Evolutionary conservation across 2,888 invertebrate genomes (phyloP).

Genomic region (Embidobia sp.): DNA sequence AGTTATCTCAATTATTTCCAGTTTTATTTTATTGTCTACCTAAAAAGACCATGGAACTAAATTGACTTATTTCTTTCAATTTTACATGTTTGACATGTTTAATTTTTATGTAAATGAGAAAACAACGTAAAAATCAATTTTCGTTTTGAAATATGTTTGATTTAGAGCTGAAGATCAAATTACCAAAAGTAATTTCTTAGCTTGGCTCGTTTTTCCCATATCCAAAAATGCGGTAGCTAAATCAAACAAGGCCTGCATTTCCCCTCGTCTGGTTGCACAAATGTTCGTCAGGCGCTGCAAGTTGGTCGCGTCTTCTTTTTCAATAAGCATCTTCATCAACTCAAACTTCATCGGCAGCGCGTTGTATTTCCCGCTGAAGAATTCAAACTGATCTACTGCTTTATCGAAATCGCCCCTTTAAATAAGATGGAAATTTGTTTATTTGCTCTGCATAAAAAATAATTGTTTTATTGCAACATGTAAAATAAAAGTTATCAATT

Average conservation of each 20-base stretch:
- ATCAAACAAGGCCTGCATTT: conserved; percentile 92
- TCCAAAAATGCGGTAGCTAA: conserved; percentile 92
- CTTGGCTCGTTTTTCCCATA: conserved; percentile 90
- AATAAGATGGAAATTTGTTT: too few species aligned
- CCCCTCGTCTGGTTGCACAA: conserved; percentile 89
- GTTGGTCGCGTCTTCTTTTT: conserved; percentile 88
- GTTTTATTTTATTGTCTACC: too few species aligned
- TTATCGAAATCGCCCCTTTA: conserved; percentile 85
- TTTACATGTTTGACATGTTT: too few species aligned
- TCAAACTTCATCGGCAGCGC: conserved; percentile 90
- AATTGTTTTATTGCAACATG: not conserved
- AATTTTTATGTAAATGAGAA: too few species aligned
- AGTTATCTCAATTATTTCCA: too few species aligned
- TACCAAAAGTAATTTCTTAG: conserved; percentile 90
- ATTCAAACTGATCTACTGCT: conserved; percentile 88
- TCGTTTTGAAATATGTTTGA: too few species aligned
- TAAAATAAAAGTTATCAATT: conserved; percentile 65
- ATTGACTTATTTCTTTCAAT: too few species aligned
- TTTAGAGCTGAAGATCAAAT: too few species aligned
- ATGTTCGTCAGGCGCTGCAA: conserved; percentile 92
- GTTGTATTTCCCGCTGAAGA: conserved; percentile 86
- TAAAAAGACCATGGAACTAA: too few species aligned
- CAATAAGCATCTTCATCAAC: conserved; percentile 87
- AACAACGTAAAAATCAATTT: too few species aligned
- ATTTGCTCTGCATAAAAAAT: too few species aligned